phyloP scores from a whole-genome alignment of 2,888 invertebrate species.

The Campoletis raptor region DNA sequence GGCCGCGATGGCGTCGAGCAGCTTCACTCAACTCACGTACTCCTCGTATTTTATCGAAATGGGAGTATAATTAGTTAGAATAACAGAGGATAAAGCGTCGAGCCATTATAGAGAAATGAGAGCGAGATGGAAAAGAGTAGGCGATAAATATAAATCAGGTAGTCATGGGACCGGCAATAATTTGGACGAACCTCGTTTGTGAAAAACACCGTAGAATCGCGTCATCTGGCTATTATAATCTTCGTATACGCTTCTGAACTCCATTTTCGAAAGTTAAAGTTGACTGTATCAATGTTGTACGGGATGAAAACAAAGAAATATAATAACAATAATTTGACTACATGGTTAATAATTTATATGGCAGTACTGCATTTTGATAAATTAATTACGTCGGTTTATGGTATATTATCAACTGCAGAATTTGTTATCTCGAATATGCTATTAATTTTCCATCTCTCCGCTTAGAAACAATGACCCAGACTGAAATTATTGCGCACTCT shows the following conservation, averaged over 20 bases:
- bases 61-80: slow-evolving; percentile 83
- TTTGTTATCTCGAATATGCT: slow-evolving; percentile 53
- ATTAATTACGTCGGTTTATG: slow-evolving; percentile 12
- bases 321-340: slow-evolving; percentile 19
- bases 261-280: slow-evolving; percentile 67
- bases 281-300: not conserved
- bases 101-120: not conserved
- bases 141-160: slow-evolving; percentile 84
- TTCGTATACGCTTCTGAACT: slow-evolving; percentile 59
- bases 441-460: slow-evolving; percentile 50
- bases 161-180: slow-evolving; percentile 82
- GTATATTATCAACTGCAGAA: slow-evolving; percentile 55
- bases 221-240: slow-evolving; percentile 82
- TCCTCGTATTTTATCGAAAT: slow-evolving; percentile 81
- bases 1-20: slow-evolving; percentile 63
- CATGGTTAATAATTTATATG: slow-evolving; percentile 18
- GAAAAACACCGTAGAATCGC: slow-evolving; percentile 79
- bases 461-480: slow-evolving; percentile 56
- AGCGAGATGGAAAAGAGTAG: slow-evolving; percentile 73
- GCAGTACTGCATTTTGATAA: slow-evolving; percentile 5
- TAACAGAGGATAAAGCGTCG: slow-evolving; percentile 13
- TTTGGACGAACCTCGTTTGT: slow-evolving; percentile 76
- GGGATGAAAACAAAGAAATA: slow-evolving; percentile 30
- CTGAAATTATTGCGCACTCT: slow-evolving; percentile 45
- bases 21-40: slow-evolving; percentile 73